Percentiles rank a stretch among this genome's conserved stretches.
phyloP scores from a whole-genome alignment of 2,113 vertebrate genomes.

The Serilophus lunatus region DNA sequence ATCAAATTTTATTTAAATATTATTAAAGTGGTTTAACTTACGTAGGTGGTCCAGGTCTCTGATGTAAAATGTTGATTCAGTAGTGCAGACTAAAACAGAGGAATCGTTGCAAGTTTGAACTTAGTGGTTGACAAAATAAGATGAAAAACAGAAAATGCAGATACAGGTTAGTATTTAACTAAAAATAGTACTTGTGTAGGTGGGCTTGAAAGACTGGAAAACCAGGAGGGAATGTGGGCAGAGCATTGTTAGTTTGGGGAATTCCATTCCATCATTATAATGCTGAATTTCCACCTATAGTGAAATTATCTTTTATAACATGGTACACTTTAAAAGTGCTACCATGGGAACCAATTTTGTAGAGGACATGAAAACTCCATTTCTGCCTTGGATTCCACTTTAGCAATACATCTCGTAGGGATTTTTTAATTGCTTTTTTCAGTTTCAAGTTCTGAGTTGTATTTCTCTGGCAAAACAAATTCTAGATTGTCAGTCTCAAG shows the following conservation, averaged over 20 bases:
- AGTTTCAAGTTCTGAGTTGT: too few species aligned
- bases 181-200: neutral
- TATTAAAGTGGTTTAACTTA: neutral
- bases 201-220: neutral
- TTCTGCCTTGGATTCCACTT: neutral
- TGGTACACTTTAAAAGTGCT: neutral
- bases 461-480: neutral
- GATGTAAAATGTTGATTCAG: neutral
- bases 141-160: neutral
- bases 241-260: neutral
- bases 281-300: neutral
- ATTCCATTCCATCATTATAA: neutral
- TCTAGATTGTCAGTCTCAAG: neutral
- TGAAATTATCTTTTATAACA: neutral
- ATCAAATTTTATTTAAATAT: neutral
- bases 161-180: neutral
- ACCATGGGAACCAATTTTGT: neutral
- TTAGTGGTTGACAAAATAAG: neutral
- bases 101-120: neutral
- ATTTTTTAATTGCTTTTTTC: neutral
- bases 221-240: neutral
- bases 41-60: neutral
- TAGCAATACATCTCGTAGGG: neutral
- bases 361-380: neutral
- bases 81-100: neutral